Percentiles rank a stretch among this genome's conserved stretches.
Conservation (phyloP, 2,113 vertebrate species). For the Tragelaphus strepsiceros region DNA sequence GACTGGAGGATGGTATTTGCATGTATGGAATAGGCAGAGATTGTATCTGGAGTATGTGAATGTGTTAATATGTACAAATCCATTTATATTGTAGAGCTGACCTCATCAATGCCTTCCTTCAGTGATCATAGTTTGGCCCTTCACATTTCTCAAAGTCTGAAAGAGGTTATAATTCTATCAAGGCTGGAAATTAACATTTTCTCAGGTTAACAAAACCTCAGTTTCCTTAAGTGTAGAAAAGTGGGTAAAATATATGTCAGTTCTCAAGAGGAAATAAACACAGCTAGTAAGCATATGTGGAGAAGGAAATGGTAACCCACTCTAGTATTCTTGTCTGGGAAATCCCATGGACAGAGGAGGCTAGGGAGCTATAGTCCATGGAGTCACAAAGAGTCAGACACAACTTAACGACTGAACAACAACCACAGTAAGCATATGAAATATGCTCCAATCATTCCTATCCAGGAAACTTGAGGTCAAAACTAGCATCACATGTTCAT, state of each 20-base stretch:
- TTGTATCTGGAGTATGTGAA: background rate
- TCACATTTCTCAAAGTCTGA: background rate
- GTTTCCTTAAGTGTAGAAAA: background rate
- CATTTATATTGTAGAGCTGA: background rate
- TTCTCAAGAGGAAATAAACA: background rate
- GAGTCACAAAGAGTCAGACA: background rate
- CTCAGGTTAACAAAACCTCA: background rate
- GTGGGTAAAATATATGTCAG: background rate
- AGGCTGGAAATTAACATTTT: background rate
- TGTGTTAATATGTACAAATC: background rate
- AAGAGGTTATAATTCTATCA: background rate
- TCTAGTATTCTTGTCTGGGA: background rate
- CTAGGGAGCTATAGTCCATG: background rate
- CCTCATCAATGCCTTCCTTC: background rate
- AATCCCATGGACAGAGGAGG: background rate
- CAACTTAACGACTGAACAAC: background rate
- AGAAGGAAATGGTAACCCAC: background rate
- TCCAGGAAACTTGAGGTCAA: background rate
- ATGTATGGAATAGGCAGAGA: background rate
- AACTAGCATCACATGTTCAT: background rate
- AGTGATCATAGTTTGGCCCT: background rate
- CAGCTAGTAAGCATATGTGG: background rate
- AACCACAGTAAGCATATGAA: background rate
- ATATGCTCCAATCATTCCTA: background rate
- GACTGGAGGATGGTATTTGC: background rate